Evolutionary conservation across 2,113 vertebrate species (phyloP), one percentile per base, ranked within the genome.

Genomic region (Phylloscopus trochiloides): DNA sequence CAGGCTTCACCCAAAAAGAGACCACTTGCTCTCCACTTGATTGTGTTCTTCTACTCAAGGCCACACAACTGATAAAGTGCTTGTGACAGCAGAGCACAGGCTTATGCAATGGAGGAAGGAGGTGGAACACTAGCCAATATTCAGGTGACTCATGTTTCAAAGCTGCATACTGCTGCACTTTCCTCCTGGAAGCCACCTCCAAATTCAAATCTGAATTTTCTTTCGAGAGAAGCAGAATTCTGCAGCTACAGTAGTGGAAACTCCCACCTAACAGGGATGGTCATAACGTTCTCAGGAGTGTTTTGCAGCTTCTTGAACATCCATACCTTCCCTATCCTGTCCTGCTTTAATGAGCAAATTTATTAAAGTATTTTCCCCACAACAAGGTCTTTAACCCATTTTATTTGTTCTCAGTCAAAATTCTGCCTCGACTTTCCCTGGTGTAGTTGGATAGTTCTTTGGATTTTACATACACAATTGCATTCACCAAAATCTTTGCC

Each of bases 221-320:
- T 72, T 74, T 42, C n/a, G 43, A 48, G 50, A 34, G 13, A 47
- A 87, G 26, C 1, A 50, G 13, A 73, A 57, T 36, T 43, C 47
- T 54, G 28, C 34, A 58, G 75, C 25, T 71, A 68, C 8, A 51
- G 9, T 2, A 43, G 43, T 43, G 7, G 32, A 57, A 74, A 57
- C 21, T 58, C 11, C 29, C 42, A 31, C 21, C 36, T 34, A 36
- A 55, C 16, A 34, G 5, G 14, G 36, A 38, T 15, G 26, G 24
- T 26, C 0, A 0, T 7, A 68, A 61, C 0, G 0, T 42, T 57
- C 22, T 24, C 7, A 50, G 28, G 20, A 57, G 12, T 11, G 6
- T 31, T 40, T 51, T 40, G 32, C 51, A 61, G 36, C 47, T 62
- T 51, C 61, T 58, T 16, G 8, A 16, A 19, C 63, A 42, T 4